A percentile compares a stretch with the other conserved stretches of the same genome.
phyloP scores from a whole-genome alignment of 2,797 vertebrate species.

The Catostomus latipinnis region DNA sequence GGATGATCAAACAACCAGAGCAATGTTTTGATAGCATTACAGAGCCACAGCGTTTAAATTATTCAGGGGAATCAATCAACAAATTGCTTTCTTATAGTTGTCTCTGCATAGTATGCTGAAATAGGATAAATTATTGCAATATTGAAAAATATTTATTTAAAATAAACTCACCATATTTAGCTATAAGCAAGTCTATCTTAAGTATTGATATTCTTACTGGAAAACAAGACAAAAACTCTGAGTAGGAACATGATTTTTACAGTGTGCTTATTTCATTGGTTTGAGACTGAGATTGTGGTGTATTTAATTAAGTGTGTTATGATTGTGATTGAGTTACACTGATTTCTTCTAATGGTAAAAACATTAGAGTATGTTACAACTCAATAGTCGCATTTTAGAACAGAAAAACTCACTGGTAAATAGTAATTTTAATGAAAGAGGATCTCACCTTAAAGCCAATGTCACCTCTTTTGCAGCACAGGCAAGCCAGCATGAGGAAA shows the following conservation, averaged over 20 bases:
- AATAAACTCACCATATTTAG: too few species aligned
- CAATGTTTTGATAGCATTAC: too few species aligned
- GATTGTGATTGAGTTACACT: not conserved
- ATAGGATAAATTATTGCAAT: too few species aligned
- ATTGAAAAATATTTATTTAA: too few species aligned
- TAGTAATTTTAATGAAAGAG: not conserved
- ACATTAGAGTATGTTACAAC: not conserved
- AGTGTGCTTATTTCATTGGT: not conserved
- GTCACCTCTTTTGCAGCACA: constrained; percentile 89
- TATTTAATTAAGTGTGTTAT: not conserved
- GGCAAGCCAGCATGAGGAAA: constrained; percentile 88
- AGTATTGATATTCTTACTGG: not conserved
- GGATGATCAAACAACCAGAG: too few species aligned
- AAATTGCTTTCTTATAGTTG: too few species aligned
- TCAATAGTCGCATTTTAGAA: not conserved
- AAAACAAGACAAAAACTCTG: not conserved
- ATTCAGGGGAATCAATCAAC: too few species aligned
- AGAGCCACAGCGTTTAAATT: too few species aligned
- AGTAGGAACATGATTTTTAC: not conserved
- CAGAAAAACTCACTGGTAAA: not conserved
- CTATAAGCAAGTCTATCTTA: too few species aligned
- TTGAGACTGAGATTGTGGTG: not conserved
- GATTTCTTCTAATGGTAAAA: not conserved
- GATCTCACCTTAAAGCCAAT: constrained; percentile 87
- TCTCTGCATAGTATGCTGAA: too few species aligned